These are phyloP conservation scores for Scaptodrosophila latifasciaeformis DNA, from an alignment of 2,888 invertebrate species.

Conservation along the genomic window DNA sequence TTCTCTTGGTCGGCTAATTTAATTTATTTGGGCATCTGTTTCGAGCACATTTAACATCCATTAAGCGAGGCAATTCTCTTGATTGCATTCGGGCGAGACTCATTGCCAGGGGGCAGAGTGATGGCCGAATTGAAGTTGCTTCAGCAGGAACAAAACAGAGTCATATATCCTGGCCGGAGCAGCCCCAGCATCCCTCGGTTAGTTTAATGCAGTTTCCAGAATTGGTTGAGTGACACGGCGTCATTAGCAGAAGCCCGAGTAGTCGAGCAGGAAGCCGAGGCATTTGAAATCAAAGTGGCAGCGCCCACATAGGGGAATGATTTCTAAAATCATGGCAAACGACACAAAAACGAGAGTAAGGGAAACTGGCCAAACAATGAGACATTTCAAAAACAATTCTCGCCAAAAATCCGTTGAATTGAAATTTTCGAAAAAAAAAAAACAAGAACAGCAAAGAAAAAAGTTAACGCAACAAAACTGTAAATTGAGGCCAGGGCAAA, in stretches of 20 bases:
- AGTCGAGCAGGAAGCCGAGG: neutral
- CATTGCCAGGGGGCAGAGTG: neutral
- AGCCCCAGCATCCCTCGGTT: too few relatives aligned
- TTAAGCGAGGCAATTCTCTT: conserved; percentile 68
- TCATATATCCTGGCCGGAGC: too few relatives aligned
- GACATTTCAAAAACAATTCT: conserved; percentile 61
- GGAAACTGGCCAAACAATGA: too few relatives aligned
- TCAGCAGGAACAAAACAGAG: too few relatives aligned
- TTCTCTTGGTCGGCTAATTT: conserved; percentile 42
- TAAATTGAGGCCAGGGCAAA: conserved; percentile 35
- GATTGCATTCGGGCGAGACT: conserved; percentile 48
- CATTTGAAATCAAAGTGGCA: conserved; percentile 6
- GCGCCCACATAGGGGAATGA: too few relatives aligned
- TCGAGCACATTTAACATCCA: conserved; percentile 71
- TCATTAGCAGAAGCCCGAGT: conserved; percentile 32
- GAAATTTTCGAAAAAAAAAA: too few relatives aligned
- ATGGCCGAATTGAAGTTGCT: neutral
- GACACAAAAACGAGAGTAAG: conserved; percentile 9
- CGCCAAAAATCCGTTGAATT: conserved; percentile 64
- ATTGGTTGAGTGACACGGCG: conserved; percentile 35
- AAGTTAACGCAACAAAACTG: conserved; percentile 48
- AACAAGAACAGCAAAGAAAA: too few relatives aligned
- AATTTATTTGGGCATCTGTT: conserved; percentile 71
- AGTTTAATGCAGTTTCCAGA: neutral
- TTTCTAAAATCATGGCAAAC: conserved; percentile 34